phyloP scores from a whole-genome alignment of 2,888 invertebrate species.

The Limnephilus rhombicus region DNA sequence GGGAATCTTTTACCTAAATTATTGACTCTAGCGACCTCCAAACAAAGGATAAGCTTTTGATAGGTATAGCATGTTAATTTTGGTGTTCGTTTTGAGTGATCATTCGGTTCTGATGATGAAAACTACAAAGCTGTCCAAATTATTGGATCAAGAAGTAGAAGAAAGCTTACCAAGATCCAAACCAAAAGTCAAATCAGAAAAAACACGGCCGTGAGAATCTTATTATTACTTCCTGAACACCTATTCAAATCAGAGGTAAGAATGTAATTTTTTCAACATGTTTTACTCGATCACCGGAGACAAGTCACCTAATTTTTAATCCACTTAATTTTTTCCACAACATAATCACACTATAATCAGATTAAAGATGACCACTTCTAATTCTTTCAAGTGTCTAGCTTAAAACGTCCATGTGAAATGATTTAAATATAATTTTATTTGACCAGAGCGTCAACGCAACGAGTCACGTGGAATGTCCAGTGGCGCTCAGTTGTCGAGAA shows the following conservation, averaged over 20 bases:
- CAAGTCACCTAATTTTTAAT: neutral
- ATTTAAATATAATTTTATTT: neutral
- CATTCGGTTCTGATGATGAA: neutral
- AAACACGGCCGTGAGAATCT: neutral
- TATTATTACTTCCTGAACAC: neutral
- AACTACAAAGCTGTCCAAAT: neutral
- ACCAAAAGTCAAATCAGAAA: neutral
- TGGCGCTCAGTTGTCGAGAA: slow-evolving; percentile 32
- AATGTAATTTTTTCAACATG: neutral
- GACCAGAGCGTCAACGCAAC: neutral
- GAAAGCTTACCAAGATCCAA: neutral
- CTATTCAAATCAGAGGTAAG: neutral
- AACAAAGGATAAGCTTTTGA: neutral
- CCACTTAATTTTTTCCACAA: neutral
- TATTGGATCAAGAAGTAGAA: neutral
- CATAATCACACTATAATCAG: slow-evolving; percentile 4
- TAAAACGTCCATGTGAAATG: neutral
- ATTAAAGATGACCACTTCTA: neutral
- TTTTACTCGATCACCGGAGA: neutral
- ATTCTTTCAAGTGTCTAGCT: neutral
- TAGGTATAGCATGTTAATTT: neutral
- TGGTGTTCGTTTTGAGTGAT: neutral
- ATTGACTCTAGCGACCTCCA: neutral
- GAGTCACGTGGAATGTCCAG: neutral
- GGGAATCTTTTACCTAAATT: neutral